Evolutionary conservation across 2,888 invertebrate genomes (phyloP).

Genomic region (Troglohyphantes excavatus): DNA sequence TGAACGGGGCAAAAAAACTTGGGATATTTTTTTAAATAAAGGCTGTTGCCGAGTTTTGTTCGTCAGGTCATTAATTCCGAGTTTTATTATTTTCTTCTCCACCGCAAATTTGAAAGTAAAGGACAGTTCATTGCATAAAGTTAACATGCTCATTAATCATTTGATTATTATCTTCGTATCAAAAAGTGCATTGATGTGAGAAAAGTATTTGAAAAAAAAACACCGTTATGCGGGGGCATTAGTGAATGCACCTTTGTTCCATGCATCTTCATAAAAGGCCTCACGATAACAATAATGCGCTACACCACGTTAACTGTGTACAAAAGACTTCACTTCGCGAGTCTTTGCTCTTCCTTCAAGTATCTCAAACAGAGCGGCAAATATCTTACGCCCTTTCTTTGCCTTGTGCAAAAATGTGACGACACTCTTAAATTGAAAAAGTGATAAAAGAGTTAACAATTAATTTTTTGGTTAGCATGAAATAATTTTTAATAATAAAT

Average conservation of each 20-base stretch:
- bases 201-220: slow-evolving; percentile 55
- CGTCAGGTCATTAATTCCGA: slow-evolving; percentile 76
- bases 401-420: too few species aligned
- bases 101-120: slow-evolving; percentile 77
- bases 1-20: slow-evolving; percentile 57
- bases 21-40: slow-evolving; percentile 75
- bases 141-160: slow-evolving; percentile 77
- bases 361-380: too few species aligned
- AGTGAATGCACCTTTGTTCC: slow-evolving; percentile 63
- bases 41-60: slow-evolving; percentile 78
- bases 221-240: slow-evolving; percentile 56
- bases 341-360: too few species aligned
- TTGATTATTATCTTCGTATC: slow-evolving; percentile 78
- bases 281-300: slow-evolving; percentile 50
- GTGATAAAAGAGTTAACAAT: too few species aligned
- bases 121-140: slow-evolving; percentile 78
- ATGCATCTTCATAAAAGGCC: slow-evolving; percentile 60
- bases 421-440: too few species aligned
- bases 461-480: too few species aligned
- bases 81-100: slow-evolving; percentile 77
- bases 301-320: slow-evolving; percentile 56
- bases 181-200: slow-evolving; percentile 74
- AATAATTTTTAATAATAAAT: too few species aligned
- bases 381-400: too few species aligned
- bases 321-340: slow-evolving; percentile 39